Evolutionary conservation across 53 echinoderm and acorn worm species (phyloP), one percentile per base, ranked within the genome.

Genomic region (Temnopleurus reevesii): DNA sequence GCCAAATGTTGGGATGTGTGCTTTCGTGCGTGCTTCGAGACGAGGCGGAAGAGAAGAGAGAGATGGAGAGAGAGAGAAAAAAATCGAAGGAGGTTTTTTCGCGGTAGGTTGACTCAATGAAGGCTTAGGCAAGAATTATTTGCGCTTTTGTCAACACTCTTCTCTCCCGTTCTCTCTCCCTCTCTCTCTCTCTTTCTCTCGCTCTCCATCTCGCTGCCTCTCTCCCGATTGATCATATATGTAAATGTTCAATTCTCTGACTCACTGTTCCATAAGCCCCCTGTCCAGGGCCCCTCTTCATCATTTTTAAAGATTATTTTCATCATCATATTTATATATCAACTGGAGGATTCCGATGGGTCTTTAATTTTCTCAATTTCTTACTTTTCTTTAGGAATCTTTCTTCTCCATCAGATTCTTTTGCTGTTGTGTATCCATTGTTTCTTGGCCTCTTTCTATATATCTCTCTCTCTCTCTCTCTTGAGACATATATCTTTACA

Each of bases 101-200:
- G 71, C 71, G 79, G 79, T 79, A 46, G 79, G 79, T 83, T 54
- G 83, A 55, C 53, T 53, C 26, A 55, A 29, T 21, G 83, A 54
- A 55, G 85, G 85, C 59, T 60, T 85, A 45, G 45, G 59, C 61
- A 85, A 36, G 59, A 85, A 59, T 85, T 60, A 46, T 85, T 85
- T 59, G 85, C 85, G 60, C 85, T 47, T 53, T 55, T 83, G 56
- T 83, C 83, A 83, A 83, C 83, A 49, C 76, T 76, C 76, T 89
- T 41, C 76, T n/a, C 36, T 53, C 54, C 38, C 13, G 29, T 28
- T 55, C 55, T 45, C 55, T 25, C 84, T 21, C 53, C 15, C 89
- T 88, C 89, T 53, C 89, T 66, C 66, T 88, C 26, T 45, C 44
- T 84, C 58, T 82, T 3, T 84, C 7, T 84, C 84, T 2, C 23